phyloP scores from a whole-genome alignment of 2,113 vertebrate species.

The Gallinago undulata region DNA sequence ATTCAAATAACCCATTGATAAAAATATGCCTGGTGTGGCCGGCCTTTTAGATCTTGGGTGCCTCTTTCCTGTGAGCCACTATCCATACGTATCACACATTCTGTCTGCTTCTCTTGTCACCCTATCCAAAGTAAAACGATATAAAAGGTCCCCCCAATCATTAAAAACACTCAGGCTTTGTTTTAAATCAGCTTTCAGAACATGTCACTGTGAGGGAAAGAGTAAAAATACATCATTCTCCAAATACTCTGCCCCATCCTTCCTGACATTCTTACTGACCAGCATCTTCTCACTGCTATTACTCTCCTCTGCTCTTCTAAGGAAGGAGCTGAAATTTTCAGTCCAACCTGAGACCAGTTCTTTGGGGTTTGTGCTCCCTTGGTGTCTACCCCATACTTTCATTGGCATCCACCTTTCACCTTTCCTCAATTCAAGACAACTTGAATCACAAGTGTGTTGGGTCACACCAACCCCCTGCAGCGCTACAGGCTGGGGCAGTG shows the following conservation, averaged over 20 bases:
- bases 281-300: not conserved
- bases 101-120: not conserved
- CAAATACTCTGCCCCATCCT: not conserved
- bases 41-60: not conserved
- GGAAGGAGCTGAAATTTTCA: not conserved
- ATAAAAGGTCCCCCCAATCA: not conserved
- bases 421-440: not conserved
- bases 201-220: not conserved
- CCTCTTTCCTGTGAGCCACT: not conserved
- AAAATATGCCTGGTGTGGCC: not conserved
- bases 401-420: fast-evolving
- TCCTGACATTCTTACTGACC: not conserved
- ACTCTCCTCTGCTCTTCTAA: not conserved
- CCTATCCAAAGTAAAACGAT: not conserved
- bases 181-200: constrained; percentile 33
- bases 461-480: no score
- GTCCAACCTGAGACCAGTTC: fast-evolving
- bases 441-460: not conserved
- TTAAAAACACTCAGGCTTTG: not conserved
- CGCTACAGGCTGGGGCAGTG: no score
- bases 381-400: fast-evolving
- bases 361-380: not conserved
- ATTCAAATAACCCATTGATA: constrained; percentile 37
- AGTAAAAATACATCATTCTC: not conserved
- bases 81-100: not conserved